These are phyloP conservation scores for Arenaria interpres DNA, from an alignment of 2,113 vertebrate genomes.

Conservation along the genomic window DNA sequence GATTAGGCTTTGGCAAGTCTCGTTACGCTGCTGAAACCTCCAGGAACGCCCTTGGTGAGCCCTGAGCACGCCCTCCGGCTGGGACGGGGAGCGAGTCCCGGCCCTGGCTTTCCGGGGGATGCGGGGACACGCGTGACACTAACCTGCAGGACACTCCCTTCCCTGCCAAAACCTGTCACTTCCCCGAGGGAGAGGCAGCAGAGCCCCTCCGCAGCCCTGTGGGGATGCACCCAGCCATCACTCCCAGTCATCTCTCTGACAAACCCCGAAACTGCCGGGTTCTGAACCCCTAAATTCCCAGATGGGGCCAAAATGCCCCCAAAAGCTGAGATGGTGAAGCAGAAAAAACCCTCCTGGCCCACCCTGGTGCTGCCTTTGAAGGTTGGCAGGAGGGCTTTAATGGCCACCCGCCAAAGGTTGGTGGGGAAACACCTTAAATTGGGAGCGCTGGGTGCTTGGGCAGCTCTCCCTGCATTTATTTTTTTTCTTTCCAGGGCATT, in stretches of 20 bases:
- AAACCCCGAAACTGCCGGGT: background rate
- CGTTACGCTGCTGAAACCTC: background rate
- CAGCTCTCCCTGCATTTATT: background rate
- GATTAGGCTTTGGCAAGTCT: background rate
- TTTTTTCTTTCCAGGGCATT: background rate
- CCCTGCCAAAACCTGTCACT: background rate
- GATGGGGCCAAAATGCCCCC: background rate
- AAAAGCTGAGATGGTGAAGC: background rate
- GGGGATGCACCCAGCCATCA: rapidly evolving
- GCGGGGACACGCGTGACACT: background rate
- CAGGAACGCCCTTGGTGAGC: background rate
- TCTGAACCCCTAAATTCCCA: background rate
- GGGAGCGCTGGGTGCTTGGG: background rate
- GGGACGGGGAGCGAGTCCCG: background rate
- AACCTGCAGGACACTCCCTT: background rate
- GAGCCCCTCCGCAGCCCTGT: background rate
- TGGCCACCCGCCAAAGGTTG: background rate
- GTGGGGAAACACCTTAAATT: background rate
- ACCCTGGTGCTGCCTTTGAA: background rate
- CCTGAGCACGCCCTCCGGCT: rapidly evolving
- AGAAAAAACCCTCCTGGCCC: background rate
- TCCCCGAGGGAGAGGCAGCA: background rate
- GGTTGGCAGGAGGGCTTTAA: background rate
- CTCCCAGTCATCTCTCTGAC: rapidly evolving
- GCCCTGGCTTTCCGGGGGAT: rapidly evolving